phyloP scores from a whole-genome alignment of 1,140 invertebrate species.

The Plodia interpunctella region DNA sequence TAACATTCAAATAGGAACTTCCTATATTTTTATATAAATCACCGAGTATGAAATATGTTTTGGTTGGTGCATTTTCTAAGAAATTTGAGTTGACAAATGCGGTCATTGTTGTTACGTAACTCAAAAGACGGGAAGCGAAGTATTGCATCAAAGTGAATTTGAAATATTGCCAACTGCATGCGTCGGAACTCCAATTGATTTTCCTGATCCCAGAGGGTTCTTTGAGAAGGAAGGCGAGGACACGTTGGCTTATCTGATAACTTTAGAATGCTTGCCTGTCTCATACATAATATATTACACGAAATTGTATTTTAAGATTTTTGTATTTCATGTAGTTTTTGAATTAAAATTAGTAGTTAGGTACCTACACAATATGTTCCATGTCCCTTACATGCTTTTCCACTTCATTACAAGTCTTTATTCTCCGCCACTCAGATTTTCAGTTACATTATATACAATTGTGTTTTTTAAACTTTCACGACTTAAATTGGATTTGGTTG shows the following conservation, averaged over 20 bases:
- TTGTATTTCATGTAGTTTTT: no score
- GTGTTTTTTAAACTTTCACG: no score
- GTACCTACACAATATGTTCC: no score
- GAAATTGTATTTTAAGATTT: no score
- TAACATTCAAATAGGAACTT: background rate
- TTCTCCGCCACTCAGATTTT: no score
- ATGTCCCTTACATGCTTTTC: no score
- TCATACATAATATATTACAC: background rate
- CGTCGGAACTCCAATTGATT: conserved; percentile 13
- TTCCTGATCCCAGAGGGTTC: conserved; percentile 4
- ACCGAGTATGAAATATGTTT: background rate
- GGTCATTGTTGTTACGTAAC: conserved; percentile 9
- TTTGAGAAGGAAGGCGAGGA: background rate
- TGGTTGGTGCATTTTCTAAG: background rate
- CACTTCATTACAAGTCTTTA: no score
- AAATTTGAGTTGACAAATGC: conserved; percentile 2
- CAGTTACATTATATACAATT: no score
- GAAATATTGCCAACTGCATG: conserved; percentile 17
- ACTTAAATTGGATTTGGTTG: no score
- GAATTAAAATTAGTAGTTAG: no score
- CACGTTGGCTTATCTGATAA: background rate
- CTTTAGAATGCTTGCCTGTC: no score
- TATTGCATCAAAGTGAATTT: conserved; percentile 18
- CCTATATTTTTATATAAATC: background rate
- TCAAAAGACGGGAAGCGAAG: conserved; percentile 7